phyloP scores from a whole-genome alignment of 2,113 vertebrate species.

The Tyrannus savana region DNA sequence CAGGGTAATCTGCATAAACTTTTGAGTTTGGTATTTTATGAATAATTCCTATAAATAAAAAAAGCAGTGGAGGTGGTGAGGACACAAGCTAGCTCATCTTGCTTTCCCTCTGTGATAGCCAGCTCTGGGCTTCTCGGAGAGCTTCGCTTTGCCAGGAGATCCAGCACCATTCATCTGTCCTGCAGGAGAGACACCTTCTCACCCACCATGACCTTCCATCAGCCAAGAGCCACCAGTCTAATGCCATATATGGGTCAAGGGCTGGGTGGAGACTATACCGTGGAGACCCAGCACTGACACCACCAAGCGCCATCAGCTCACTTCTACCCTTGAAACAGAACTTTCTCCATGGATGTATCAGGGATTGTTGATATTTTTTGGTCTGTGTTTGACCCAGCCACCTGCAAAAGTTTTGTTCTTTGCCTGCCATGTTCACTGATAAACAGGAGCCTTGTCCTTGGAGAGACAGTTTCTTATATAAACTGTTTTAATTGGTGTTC shows the following conservation, averaged over 20 bases:
- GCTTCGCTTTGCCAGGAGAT: background rate
- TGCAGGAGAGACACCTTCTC: background rate
- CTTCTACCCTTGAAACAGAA: background rate
- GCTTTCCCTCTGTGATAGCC: background rate
- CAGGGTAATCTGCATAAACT: background rate
- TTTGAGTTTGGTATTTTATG: background rate
- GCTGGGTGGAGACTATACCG: background rate
- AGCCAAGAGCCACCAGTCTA: background rate
- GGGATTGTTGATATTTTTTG: too few species aligned
- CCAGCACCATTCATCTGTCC: background rate
- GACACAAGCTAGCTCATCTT: background rate
- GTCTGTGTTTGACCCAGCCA: too few species aligned
- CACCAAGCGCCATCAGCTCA: background rate
- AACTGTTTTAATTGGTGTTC: too few species aligned
- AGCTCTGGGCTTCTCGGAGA: background rate
- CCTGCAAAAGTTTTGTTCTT: too few species aligned
- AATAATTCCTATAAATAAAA: background rate
- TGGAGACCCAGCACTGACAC: background rate
- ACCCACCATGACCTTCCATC: background rate
- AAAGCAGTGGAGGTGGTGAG: background rate
- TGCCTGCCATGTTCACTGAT: too few species aligned
- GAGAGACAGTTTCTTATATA: too few species aligned
- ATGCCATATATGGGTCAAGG: fast-evolving
- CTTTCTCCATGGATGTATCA: background rate
- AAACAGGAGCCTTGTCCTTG: too few species aligned